Evolutionary conservation across 2,797 vertebrate genomes (phyloP), one percentile per base, ranked within the genome.

Genomic region (Salmo trutta): DNA sequence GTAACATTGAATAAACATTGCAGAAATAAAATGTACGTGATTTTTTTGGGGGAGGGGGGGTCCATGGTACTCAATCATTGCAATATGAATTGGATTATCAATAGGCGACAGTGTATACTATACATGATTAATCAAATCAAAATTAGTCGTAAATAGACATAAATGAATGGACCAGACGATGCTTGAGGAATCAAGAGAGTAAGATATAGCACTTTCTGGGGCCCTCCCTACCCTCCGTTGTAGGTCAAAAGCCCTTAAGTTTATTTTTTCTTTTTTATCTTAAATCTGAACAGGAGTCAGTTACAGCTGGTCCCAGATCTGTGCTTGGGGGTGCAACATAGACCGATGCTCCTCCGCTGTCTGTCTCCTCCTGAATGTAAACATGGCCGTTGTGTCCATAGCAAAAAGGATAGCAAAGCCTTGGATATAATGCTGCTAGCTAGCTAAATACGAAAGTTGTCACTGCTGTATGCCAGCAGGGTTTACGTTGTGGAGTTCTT

Each of bases 311-410:
- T 56, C 19, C 19, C 19, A 59, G 19, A 47, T 62, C 59, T 36
- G 29, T 59, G 72, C 29, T 29, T 52, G 51, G 29, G 71, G 16
- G 51, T 54, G 41, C 10, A 47, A 12, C 2, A 12, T 47, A 47
- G 41, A 12, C 59, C 24, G 59, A 24, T 24, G 10, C 21, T n/a
- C 41, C 0, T 12, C 41, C 59, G 21, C 59, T 3, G 10, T 64
- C n/a, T 24, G 3, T 41, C 65, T 68, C 66, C 36, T 8, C 41
- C 3, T 12, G n/a, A 56, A 41, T 12, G 75, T 59, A 69, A 70
- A 69, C 68, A 76, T 69, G 51, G 67, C 75, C n/a, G n/a, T 64
- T n/a, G 41, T 59, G 41, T 51, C 62, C 36, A 47, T 64, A 64
- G 10, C 24, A 2, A 47, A 64, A 64, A 64, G 3, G 12, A 29